A percentile compares a stretch with the other conserved stretches of the same genome.
Evolutionary conservation across 2,113 vertebrate species (phyloP).

Genomic region (Notiomystis cincta): DNA sequence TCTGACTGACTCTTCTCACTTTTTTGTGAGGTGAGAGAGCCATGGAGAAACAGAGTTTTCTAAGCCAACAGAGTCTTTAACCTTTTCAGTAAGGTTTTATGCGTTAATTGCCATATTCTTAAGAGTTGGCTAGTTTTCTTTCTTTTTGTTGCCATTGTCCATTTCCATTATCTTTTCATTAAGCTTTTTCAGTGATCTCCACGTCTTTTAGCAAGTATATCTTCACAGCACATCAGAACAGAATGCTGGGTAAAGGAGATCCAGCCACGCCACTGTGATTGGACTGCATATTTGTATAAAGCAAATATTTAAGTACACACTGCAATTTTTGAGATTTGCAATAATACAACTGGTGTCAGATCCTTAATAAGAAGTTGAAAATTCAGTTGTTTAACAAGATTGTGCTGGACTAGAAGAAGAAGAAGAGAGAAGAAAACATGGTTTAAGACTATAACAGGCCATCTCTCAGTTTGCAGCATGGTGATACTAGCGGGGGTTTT

Average conservation of each 20-base stretch:
- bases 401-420: background rate
- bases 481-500: background rate
- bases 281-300: background rate
- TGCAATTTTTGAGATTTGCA: background rate
- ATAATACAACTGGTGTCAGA: background rate
- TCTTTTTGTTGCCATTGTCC: background rate
- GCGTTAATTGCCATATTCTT: background rate
- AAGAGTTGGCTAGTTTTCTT: background rate
- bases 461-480: background rate
- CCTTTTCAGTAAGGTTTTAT: background rate
- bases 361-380: background rate
- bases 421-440: background rate
- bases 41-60: background rate
- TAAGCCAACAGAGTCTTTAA: background rate
- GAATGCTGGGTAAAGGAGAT: background rate
- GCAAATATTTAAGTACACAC: background rate
- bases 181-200: background rate
- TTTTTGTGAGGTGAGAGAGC: background rate
- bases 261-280: background rate
- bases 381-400: background rate
- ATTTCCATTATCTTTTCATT: background rate
- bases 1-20: background rate
- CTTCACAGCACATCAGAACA: background rate
- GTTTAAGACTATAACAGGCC: background rate
- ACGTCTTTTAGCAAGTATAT: background rate